A percentile compares a stretch with the other conserved stretches of the same genome.
Conservation (phyloP, 2,113 vertebrate species). For the Leiothrix lutea region DNA sequence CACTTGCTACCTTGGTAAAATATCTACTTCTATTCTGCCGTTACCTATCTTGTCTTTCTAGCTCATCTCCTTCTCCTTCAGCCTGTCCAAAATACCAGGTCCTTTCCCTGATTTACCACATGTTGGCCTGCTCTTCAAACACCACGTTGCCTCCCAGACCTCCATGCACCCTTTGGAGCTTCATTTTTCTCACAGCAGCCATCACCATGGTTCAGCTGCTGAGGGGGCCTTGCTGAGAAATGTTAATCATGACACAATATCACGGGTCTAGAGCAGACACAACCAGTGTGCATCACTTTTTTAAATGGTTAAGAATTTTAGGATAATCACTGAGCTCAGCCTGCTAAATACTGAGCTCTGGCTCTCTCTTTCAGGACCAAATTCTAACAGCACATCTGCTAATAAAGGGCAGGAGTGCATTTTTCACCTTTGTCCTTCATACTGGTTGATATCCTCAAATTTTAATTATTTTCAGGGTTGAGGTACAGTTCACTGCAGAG, state of each 20-base stretch:
- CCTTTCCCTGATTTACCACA: background rate
- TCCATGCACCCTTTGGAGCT: background rate
- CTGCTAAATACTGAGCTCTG: background rate
- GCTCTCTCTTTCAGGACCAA: background rate
- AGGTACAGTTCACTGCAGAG: background rate
- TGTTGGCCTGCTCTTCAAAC: background rate
- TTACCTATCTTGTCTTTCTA: background rate
- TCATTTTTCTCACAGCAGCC: background rate
- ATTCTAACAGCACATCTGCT: background rate
- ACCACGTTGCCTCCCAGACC: background rate
- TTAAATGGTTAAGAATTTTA: background rate
- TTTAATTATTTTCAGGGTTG: background rate
- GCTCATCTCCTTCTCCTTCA: background rate
- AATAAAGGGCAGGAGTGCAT: background rate
- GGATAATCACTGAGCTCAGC: background rate
- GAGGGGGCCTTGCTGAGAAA: background rate
- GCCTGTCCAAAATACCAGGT: background rate
- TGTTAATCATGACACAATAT: background rate
- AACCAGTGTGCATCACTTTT: background rate
- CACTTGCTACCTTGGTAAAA: background rate
- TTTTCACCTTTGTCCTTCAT: background rate
- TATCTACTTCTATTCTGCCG: background rate
- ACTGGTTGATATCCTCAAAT: background rate
- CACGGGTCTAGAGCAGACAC: background rate
- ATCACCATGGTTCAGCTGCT: background rate